Evolutionary conservation across 2,797 vertebrate species (phyloP).

Genomic region (Australoheros facetus): DNA sequence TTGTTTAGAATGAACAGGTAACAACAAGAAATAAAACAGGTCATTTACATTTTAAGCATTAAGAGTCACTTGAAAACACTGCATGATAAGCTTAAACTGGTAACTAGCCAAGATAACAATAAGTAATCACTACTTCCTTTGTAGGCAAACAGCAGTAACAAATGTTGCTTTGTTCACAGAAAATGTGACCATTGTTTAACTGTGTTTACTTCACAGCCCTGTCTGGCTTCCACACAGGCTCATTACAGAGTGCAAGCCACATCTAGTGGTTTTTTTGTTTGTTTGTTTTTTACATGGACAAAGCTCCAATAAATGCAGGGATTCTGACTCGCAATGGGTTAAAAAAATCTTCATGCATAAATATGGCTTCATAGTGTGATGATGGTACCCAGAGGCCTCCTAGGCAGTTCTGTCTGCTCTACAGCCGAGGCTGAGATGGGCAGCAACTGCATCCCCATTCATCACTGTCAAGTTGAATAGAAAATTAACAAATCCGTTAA

Average conservation of each 20-base stretch:
- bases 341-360: constrained; percentile 47
- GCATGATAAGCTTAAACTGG: neutral
- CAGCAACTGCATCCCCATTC: constrained; percentile 61
- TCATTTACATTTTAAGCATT: neutral
- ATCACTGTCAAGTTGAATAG: constrained; percentile 77
- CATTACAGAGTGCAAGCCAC: neutral
- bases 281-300: neutral
- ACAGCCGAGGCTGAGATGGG: constrained; percentile 55
- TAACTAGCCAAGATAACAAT: constrained; percentile 22
- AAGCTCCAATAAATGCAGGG: constrained; percentile 17
- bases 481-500: constrained; percentile 81
- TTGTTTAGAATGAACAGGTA: neutral
- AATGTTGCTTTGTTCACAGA: constrained; percentile 39
- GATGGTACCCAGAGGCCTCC: constrained; percentile 59
- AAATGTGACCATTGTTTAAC: constrained; percentile 43
- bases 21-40: neutral
- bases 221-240: constrained; percentile 33
- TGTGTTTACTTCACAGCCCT: constrained; percentile 51
- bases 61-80: constrained; percentile 12
- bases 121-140: constrained; percentile 10
- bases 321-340: constrained; percentile 32
- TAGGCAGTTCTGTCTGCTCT: constrained; percentile 44
- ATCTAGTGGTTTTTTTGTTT: neutral
- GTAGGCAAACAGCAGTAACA: constrained; percentile 20
- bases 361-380: constrained; percentile 33